A percentile compares a stretch with the other conserved stretches of the same genome.
phyloP scores from a whole-genome alignment of 2,888 invertebrate genomes.

The Macrosiphum euphorbiae region DNA sequence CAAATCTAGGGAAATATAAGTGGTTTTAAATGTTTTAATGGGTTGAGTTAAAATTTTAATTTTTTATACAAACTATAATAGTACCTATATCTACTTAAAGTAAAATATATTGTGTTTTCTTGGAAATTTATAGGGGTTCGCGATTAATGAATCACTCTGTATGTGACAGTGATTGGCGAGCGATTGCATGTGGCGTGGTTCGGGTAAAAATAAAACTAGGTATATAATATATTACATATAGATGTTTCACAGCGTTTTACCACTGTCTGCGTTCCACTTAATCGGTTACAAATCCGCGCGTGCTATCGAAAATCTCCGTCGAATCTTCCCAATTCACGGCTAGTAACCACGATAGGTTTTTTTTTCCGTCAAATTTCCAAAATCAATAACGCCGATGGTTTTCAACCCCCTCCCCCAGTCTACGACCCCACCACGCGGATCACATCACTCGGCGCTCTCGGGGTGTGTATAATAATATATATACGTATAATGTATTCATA shows the following conservation, averaged over 20 bases:
- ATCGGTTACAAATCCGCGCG: slow-evolving; percentile 39
- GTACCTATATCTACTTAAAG: neutral
- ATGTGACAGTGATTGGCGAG: neutral
- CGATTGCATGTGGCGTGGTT: neutral
- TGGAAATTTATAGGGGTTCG: neutral
- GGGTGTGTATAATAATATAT: neutral
- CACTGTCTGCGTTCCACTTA: slow-evolving; percentile 25
- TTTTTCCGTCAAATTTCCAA: neutral
- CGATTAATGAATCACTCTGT: neutral
- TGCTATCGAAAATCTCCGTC: slow-evolving; percentile 8
- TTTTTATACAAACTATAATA: neutral
- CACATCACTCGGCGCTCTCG: neutral
- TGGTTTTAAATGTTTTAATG: neutral
- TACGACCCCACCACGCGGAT: neutral
- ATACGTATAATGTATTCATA: neutral
- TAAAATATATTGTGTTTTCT: neutral
- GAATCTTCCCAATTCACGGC: neutral
- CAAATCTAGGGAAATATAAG: neutral
- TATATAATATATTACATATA: neutral
- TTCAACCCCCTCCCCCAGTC: neutral
- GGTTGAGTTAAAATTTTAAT: neutral
- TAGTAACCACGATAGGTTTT: neutral
- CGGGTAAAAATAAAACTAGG: neutral
- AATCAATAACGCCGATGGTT: neutral
- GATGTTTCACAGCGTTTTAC: neutral